phyloP scores from a whole-genome alignment of 2,797 vertebrate genomes.

The Myotis myotis region DNA sequence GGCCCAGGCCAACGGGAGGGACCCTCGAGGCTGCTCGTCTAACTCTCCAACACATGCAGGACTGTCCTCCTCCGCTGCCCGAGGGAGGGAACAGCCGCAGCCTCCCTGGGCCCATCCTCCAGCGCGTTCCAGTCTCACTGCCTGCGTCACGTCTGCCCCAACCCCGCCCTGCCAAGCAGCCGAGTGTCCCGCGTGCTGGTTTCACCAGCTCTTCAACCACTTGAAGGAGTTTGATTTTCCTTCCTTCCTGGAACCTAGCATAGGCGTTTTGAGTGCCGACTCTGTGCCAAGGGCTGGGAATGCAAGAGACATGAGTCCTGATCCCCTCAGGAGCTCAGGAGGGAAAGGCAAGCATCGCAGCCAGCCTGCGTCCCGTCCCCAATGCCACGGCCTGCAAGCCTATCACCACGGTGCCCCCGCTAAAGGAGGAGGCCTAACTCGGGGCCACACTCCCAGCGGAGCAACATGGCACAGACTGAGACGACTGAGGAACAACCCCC shows the following conservation, averaged over 20 bases:
- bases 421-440: background rate
- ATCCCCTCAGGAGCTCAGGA: background rate
- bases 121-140: too few relatives aligned
- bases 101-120: background rate
- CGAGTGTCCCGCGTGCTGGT: background rate
- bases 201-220: background rate
- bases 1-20: background rate
- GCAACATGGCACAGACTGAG: background rate
- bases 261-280: background rate
- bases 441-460: background rate
- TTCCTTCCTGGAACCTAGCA: constrained; percentile 22
- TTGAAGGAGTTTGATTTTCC: background rate
- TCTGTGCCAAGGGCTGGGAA: background rate
- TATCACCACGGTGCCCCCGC: background rate
- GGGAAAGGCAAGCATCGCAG: background rate
- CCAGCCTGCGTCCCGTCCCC: background rate
- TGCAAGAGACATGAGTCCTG: background rate
- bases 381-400: background rate
- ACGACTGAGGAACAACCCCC: background rate
- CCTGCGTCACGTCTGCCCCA: background rate
- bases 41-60: background rate
- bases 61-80: background rate
- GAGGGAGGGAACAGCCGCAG: background rate
- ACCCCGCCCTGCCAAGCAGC: background rate
- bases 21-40: background rate